Conservation (phyloP, 37 sponge, comb jelly and placozoan genomes). For the Eunapius fragilis region DNA sequence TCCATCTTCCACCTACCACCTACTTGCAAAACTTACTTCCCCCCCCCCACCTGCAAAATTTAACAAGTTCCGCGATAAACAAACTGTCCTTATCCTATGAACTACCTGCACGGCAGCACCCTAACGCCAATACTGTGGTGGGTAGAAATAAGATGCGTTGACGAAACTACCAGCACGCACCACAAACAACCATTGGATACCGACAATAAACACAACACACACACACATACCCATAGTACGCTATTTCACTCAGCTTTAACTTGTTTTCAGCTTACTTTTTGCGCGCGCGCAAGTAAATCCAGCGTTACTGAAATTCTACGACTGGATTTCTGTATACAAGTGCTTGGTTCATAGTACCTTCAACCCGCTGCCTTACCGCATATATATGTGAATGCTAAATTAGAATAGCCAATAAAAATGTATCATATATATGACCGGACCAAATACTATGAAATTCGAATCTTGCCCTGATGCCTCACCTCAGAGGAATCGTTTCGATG, state of each 20-base stretch:
- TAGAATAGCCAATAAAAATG: neutral
- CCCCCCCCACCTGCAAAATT: too few relatives aligned
- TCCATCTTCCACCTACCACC: too few relatives aligned
- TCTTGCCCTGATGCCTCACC: neutral
- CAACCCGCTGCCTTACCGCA: neutral
- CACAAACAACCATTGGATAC: neutral
- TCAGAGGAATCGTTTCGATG: slow-evolving; percentile 12
- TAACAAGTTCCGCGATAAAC: too few relatives aligned
- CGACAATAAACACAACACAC: neutral
- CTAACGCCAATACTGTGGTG: neutral
- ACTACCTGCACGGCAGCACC: neutral
- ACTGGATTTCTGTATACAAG: neutral
- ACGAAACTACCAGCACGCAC: neutral
- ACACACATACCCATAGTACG: neutral
- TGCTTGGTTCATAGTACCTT: neutral
- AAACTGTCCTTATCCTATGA: neutral
- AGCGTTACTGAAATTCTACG: neutral
- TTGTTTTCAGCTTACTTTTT: neutral
- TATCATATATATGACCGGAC: neutral
- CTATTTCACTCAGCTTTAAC: neutral
- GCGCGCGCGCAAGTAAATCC: neutral
- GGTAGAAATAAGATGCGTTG: neutral
- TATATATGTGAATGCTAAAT: neutral
- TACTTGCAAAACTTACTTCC: too few relatives aligned
- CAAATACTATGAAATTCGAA: neutral